Evolutionary conservation across 2,888 invertebrate genomes (phyloP), one percentile per base, ranked within the genome.

Genomic region (Rutpela maculata): DNA sequence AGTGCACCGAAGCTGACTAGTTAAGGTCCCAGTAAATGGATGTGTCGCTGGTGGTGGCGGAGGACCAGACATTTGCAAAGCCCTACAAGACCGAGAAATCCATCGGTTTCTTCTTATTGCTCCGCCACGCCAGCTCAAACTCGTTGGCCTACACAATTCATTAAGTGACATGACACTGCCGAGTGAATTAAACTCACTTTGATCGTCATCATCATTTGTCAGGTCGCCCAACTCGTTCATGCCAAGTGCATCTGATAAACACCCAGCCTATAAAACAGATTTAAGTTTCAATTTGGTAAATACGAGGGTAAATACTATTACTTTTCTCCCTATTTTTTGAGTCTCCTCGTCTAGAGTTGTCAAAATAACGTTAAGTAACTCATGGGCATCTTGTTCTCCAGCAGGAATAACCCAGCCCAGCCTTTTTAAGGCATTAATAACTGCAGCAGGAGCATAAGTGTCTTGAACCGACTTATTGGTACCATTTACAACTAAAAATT

Each of bases 321-420:
- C 94, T 90, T 93, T 93, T 84, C 91, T 91, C 15, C 91, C 89
- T 88, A 92, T 91, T 85, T 91, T 92, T 55, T 91, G 91, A 38
- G 93, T 93, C 90, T 99, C 98, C 87, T 97, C 96, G 87, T 98
- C 97, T 67, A 98, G 91, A 15, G 98, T 97, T n/a, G 96, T 94
- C 10, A 98, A 91, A 84, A 99, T 91, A 10, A 97, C 95, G 89
- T 97, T 97, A 84, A 98, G 94, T 70, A 99, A 90, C 90, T 99
- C 98, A 88, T 98, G 98, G 0, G 98, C 96, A 90, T 99, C 99
- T 89, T 98, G 95, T 90, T 98, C 97, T 81, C 97, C 97, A 22
- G 95, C 93, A 0, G 97, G 95, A 83, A 98, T 96, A 65, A 95
- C 94, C 97, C 98, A 98, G 17, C 96, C 94, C 0, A 95, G 92